A percentile compares a stretch with the other conserved stretches of the same genome.
phyloP scores from a whole-genome alignment of 1,140 invertebrate species.

The Littorina saxatilis region DNA sequence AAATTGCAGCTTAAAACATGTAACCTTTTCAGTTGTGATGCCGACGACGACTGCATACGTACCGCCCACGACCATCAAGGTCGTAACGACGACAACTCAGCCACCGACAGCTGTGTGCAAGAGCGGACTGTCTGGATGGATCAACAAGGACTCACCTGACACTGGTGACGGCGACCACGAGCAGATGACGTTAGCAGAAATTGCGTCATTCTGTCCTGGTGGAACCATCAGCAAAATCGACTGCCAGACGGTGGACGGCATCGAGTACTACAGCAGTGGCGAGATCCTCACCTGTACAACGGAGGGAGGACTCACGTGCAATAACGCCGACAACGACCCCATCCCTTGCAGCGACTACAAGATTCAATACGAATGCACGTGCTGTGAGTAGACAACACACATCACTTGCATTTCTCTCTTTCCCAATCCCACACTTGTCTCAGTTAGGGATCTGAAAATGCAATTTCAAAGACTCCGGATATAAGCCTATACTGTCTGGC shows the following conservation, averaged over 20 bases:
- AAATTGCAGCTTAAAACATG: too few species aligned
- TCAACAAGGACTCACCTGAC: slow-evolving; percentile 52
- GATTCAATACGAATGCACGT: slow-evolving; percentile 74
- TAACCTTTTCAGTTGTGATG: not conserved
- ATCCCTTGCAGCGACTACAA: slow-evolving; percentile 73
- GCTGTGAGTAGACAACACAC: slow-evolving; percentile 40
- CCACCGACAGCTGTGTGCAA: slow-evolving; percentile 32
- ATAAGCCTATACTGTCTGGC: too few species aligned
- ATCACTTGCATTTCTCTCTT: too few species aligned
- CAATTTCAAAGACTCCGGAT: too few species aligned
- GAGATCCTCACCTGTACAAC: slow-evolving; percentile 40
- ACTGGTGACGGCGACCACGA: slow-evolving; percentile 47
- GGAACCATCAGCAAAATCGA: slow-evolving; percentile 39
- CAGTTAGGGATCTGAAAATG: too few species aligned
- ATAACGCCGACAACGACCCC: slow-evolving; percentile 49
- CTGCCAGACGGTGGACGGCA: slow-evolving; percentile 37
- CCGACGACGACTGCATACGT: not conserved
- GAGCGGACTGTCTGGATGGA: slow-evolving; percentile 51
- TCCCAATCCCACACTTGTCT: too few species aligned
- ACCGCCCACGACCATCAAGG: not conserved
- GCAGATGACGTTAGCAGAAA: slow-evolving; percentile 48
- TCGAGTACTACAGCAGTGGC: slow-evolving; percentile 39
- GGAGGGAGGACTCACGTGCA: slow-evolving; percentile 38
- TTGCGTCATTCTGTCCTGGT: slow-evolving; percentile 44
- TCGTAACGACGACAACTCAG: not conserved